Base-by-base conservation (phyloP, 2,113 vertebrate species). In the Petromus typicus region DNA sequence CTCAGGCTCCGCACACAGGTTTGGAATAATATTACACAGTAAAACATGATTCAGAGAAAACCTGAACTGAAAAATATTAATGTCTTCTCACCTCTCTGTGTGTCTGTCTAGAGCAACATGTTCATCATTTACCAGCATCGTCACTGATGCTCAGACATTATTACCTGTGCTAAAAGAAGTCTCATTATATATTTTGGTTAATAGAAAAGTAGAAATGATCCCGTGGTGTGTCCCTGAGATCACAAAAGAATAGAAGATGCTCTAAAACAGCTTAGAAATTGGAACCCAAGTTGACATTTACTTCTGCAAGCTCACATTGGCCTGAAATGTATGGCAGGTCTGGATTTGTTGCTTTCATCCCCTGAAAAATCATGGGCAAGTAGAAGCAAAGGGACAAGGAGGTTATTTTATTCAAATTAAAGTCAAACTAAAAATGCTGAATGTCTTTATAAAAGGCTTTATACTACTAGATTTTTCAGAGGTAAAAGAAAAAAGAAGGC, bases 1-100 rank as follows among this genome's bases (percentile, higher is more conserved):
- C 30, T 96, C 90, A 82, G 56, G 89, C 54, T 96, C 61, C 27
- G 66, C 69, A 48, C 67, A 22, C 54, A 89, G 40, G 1, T 76
- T 91, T 93, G 48, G n/a, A 51, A 80, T 56, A 75, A 90, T 86
- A 95, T 90, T 80, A 4, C 7, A 87, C 69, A 20, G 30, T 79
- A 27, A 73, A 71, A 69, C 82, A 54, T 12, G 37, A 78, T 73
- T 37, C 59, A n/a, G 67, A 95, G 30, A 92, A 88, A 75, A 4
- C 0, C 34, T n/a, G 10, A 56, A 59, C 27, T n/a, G 0, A 10
- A 89, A 80, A 91, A 69, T 76, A 59, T 27, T 64, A 89, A 88
- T 81, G 85, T 9, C 18, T 81, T 84, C n/a, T 86, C 37, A 1
- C 14, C n/a, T 27, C 54, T 57, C 3, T 66, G 84, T 75, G 2